A percentile compares a stretch with the other conserved stretches of the same genome.
Evolutionary conservation across 2,888 invertebrate genomes (phyloP).

Genomic region (Ectobius pallidus): DNA sequence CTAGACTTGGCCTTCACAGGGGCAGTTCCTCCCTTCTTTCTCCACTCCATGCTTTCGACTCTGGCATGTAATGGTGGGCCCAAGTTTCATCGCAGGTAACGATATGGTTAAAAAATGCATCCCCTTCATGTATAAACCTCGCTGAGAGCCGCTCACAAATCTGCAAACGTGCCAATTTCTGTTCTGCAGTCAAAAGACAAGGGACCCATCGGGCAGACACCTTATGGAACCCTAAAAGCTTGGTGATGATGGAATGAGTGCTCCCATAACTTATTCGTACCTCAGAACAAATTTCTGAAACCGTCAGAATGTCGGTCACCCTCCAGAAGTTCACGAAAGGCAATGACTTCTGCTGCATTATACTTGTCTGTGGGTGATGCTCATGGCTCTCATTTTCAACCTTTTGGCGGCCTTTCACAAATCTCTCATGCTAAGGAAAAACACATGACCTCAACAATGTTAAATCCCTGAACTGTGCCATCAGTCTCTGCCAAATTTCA

Average conservation of each 20-base stretch:
- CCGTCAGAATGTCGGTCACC: background rate
- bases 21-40: background rate
- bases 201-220: background rate
- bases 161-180: background rate
- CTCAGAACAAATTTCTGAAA: background rate
- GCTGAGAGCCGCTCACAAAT: background rate
- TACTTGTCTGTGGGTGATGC: background rate
- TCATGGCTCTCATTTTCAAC: conserved; percentile 12
- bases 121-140: background rate
- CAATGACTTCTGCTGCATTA: background rate
- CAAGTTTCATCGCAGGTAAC: background rate
- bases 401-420: background rate
- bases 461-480: background rate
- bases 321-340: background rate
- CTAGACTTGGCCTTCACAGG: background rate
- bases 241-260: background rate
- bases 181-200: no score
- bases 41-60: background rate
- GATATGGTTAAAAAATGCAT: background rate
- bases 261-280: background rate
- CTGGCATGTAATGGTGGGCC: background rate
- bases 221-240: background rate
- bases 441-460: background rate
- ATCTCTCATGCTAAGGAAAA: conserved; percentile 2
- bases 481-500: background rate